Evolutionary conservation across 2,888 invertebrate genomes (phyloP).

Genomic region (Hypolimnas misippus): DNA sequence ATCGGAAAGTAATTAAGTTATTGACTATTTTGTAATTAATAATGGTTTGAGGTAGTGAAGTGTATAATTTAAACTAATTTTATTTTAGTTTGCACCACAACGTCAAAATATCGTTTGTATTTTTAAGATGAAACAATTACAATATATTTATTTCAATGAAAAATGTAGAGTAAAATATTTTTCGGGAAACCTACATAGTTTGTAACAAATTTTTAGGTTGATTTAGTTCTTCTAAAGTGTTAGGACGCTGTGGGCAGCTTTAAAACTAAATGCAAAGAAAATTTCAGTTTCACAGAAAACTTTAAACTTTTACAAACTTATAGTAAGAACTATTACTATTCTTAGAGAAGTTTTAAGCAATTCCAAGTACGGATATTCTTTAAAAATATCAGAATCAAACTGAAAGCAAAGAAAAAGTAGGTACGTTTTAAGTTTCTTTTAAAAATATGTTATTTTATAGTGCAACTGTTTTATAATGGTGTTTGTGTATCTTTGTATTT

Average conservation of each 20-base stretch:
- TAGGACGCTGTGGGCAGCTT: background rate
- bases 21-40: too few species aligned
- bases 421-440: background rate
- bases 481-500: too few species aligned
- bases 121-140: too few species aligned
- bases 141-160: too few species aligned
- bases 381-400: slow-evolving; percentile 1
- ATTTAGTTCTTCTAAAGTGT: background rate
- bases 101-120: too few species aligned
- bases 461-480: background rate
- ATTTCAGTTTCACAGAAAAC: background rate
- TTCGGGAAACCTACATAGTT: background rate
- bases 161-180: too few species aligned
- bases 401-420: background rate
- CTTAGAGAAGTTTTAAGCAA: background rate
- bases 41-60: too few species aligned
- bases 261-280: background rate
- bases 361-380: background rate
- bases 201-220: background rate
- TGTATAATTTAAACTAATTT: too few species aligned
- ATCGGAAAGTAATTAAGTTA: too few species aligned
- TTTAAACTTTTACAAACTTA: slow-evolving; percentile 4
- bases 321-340: background rate
- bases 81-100: too few species aligned
- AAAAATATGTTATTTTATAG: background rate